A percentile compares a stretch with the other conserved stretches of the same genome.
Evolutionary conservation across 2,888 invertebrate genomes (phyloP).

Genomic region (Yponomeuta evonymella): DNA sequence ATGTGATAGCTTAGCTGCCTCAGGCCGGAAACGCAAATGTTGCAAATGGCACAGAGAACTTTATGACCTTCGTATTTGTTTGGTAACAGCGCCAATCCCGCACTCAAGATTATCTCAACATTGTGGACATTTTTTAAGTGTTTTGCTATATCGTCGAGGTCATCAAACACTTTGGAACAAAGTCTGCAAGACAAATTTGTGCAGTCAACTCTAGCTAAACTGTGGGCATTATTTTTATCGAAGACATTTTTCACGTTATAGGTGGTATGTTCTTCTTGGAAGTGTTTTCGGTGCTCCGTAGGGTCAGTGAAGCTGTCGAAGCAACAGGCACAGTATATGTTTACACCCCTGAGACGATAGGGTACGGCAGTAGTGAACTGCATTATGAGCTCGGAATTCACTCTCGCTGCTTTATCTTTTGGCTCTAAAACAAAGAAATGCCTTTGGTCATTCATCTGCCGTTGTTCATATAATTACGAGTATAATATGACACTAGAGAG

Average conservation of each 20-base stretch:
- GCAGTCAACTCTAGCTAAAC: slow-evolving; percentile 16
- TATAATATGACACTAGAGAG: too few relatives aligned
- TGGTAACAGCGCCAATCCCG: slow-evolving; percentile 6
- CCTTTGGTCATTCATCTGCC: slow-evolving; percentile 9
- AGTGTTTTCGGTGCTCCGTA: slow-evolving; percentile 7
- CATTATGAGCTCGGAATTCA: slow-evolving; percentile 16
- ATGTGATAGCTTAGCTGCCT: slow-evolving; percentile 14
- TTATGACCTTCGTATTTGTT: slow-evolving; percentile 10
- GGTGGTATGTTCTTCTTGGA: slow-evolving; percentile 5
- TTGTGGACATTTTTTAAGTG: slow-evolving; percentile 13
- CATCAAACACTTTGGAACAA: slow-evolving; percentile 8
- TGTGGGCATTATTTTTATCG: slow-evolving; percentile 6
- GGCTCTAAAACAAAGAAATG: slow-evolving; percentile 65
- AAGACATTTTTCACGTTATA: slow-evolving; percentile 8
- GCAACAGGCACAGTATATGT: slow-evolving; percentile 17
- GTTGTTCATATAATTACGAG: neutral
- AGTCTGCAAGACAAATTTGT: slow-evolving; percentile 18
- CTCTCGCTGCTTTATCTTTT: slow-evolving; percentile 24
- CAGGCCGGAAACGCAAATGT: slow-evolving; percentile 1
- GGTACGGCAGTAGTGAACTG: slow-evolving; percentile 17
- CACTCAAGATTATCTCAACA: neutral
- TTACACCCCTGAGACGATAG: slow-evolving; percentile 8
- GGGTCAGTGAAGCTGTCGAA: slow-evolving; percentile 12
- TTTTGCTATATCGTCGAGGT: neutral
- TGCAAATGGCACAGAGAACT: slow-evolving; percentile 14